These are phyloP conservation scores for Ctenochaetus hawaiiensis DNA, from an alignment of 2,797 vertebrate genomes.

Conservation along the genomic window DNA sequence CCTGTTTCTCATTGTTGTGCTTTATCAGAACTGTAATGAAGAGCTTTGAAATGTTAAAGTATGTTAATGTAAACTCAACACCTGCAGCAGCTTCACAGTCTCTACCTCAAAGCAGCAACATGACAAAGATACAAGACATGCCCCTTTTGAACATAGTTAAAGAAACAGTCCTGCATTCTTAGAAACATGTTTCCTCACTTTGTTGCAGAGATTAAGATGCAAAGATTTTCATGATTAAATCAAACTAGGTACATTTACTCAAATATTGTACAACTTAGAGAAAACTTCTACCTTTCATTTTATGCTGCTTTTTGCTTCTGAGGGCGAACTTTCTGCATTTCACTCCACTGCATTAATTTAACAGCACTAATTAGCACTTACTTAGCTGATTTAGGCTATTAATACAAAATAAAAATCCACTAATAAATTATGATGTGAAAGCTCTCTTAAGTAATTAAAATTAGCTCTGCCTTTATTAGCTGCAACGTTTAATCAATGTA, in stretches of 20 bases:
- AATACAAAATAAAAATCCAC: no score
- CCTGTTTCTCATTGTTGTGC: not conserved
- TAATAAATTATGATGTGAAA: no score
- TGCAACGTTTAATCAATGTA: no score
- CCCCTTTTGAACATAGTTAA: no score
- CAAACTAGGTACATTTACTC: not conserved
- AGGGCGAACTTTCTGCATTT: no score
- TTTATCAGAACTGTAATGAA: slow-evolving; percentile 4
- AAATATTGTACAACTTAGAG: not conserved
- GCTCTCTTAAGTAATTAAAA: no score
- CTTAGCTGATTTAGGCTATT: not conserved
- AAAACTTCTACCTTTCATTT: not conserved
- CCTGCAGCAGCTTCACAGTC: slow-evolving; percentile 14
- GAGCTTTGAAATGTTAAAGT: slow-evolving; percentile 39
- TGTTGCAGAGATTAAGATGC: not conserved
- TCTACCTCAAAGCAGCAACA: not conserved
- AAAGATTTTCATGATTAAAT: not conserved
- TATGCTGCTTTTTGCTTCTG: not conserved
- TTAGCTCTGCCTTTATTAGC: no score
- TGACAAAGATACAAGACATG: not conserved
- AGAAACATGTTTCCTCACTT: not conserved
- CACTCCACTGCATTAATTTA: not conserved
- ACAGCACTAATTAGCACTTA: not conserved
- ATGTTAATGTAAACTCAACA: slow-evolving; percentile 11
- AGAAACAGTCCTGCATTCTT: not conserved